Percentiles rank a stretch among this genome's conserved stretches.
Conservation (phyloP, 2,113 vertebrate species). For the Chunga burmeisteri region DNA sequence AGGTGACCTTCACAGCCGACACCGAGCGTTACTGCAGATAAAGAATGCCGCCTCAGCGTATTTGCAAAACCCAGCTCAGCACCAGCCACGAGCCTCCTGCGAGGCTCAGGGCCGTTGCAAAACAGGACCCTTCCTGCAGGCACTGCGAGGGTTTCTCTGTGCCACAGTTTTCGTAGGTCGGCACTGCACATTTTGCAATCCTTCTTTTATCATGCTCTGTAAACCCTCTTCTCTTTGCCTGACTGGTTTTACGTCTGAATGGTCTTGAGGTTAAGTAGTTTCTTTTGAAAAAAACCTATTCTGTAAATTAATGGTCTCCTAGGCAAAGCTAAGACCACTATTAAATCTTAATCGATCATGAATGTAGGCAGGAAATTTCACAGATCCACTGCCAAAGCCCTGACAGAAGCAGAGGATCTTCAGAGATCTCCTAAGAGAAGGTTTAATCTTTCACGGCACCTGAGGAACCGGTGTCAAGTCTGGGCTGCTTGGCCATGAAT, state of each 20-base stretch:
- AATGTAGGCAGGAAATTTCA: background rate
- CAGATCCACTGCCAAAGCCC: background rate
- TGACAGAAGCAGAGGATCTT: background rate
- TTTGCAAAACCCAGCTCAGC: background rate
- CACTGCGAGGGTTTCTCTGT: background rate
- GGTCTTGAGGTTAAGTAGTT: constrained; percentile 9
- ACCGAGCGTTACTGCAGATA: background rate
- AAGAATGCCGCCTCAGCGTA: background rate
- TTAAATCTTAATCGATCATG: background rate
- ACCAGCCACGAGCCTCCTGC: fast-evolving
- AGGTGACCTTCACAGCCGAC: background rate
- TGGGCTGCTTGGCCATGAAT: background rate
- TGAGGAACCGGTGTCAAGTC: background rate
- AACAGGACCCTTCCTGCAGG: background rate
- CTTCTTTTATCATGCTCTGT: constrained; percentile 26
- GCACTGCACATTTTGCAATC: background rate
- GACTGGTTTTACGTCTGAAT: constrained; percentile 9
- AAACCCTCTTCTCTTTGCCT: constrained; percentile 3
- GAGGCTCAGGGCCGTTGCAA: background rate
- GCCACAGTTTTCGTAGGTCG: background rate
- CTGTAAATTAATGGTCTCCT: background rate
- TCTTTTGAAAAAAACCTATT: background rate
- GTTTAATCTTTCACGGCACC: background rate
- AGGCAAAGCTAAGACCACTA: background rate
- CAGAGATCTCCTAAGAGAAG: background rate